Conservation (phyloP, 2,113 vertebrate genomes). For the Anguilla rostrata region DNA sequence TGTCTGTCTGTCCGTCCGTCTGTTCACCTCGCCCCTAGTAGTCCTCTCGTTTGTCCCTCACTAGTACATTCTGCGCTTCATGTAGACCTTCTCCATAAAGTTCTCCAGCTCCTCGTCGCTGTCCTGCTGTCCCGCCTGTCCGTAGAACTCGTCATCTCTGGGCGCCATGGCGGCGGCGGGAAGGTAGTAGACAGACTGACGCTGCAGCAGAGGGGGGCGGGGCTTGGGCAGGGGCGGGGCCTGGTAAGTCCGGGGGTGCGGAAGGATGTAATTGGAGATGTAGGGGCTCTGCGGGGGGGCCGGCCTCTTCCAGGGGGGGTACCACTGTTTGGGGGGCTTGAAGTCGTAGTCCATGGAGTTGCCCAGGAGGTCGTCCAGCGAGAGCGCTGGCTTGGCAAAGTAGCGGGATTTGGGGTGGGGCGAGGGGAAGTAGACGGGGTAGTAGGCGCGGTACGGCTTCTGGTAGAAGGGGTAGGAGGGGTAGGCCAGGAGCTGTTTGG, state of each 20-base stretch:
- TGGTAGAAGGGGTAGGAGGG: conserved; percentile 79
- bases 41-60: conserved; percentile 44
- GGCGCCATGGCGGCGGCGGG: conserved; percentile 53
- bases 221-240: conserved; percentile 70
- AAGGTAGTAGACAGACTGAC: conserved; percentile 67
- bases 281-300: conserved; percentile 61
- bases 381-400: conserved; percentile 66
- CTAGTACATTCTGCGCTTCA: conserved; percentile 77
- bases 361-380: conserved; percentile 75
- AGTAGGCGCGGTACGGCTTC: conserved; percentile 77
- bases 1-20: conserved; percentile 13
- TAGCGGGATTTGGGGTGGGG: conserved; percentile 71
- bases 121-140: conserved; percentile 68
- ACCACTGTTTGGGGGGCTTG: conserved; percentile 63
- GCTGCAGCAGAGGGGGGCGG: conserved; percentile 60
- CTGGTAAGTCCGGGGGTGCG: conserved; percentile 82
- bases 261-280: conserved; percentile 84
- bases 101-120: conserved; percentile 86
- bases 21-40: conserved; percentile 26
- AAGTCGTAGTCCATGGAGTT: conserved; percentile 68
- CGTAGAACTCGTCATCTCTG: conserved; percentile 69
- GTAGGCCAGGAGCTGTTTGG: conserved; percentile 77
- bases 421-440: conserved; percentile 75
- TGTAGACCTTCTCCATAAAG: conserved; percentile 88
- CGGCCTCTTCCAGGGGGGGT: conserved; percentile 56